phyloP scores from a whole-genome alignment of 1,140 invertebrate genomes.

The Lepidostoma basale region DNA sequence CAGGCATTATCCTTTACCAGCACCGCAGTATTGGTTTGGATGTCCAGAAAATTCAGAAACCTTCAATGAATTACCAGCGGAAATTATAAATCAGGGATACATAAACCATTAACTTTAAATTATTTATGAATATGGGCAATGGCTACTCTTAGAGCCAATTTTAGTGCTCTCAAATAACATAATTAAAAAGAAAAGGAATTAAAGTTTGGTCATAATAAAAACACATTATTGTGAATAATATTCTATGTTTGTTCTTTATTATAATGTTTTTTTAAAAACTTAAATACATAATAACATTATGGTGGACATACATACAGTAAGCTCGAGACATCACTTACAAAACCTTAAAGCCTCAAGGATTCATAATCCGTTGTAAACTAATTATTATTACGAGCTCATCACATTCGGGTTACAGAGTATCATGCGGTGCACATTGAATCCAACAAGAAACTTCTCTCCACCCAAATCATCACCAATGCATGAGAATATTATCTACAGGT shows the following conservation, averaged over 20 bases:
- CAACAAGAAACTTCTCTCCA: no score
- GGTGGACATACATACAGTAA: background rate
- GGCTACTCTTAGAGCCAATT: no score
- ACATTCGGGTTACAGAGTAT: no score
- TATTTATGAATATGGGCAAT: no score
- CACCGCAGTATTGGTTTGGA: conserved; percentile 65
- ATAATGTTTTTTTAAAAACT: conserved; percentile 16
- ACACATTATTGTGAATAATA: background rate
- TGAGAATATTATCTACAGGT: no score
- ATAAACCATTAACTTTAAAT: conserved; percentile 11
- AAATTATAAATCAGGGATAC: conserved; percentile 21
- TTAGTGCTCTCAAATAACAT: no score
- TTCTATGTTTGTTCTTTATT: conserved; percentile 12
- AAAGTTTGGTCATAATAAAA: no score
- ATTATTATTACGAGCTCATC: conserved; percentile 1
- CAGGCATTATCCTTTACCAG: conserved; percentile 60
- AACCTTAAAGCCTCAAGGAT: conserved; percentile 13
- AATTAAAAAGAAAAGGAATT: no score
- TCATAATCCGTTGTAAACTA: conserved; percentile 9
- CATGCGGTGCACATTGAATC: no score
- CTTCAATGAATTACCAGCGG: conserved; percentile 44
- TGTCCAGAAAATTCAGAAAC: conserved; percentile 63
- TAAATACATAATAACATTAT: background rate
- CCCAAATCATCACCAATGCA: no score
- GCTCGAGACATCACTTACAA: background rate